These are phyloP conservation scores for Camelus dromedarius DNA, from an alignment of 2,113 vertebrate species.

Conservation along the genomic window DNA sequence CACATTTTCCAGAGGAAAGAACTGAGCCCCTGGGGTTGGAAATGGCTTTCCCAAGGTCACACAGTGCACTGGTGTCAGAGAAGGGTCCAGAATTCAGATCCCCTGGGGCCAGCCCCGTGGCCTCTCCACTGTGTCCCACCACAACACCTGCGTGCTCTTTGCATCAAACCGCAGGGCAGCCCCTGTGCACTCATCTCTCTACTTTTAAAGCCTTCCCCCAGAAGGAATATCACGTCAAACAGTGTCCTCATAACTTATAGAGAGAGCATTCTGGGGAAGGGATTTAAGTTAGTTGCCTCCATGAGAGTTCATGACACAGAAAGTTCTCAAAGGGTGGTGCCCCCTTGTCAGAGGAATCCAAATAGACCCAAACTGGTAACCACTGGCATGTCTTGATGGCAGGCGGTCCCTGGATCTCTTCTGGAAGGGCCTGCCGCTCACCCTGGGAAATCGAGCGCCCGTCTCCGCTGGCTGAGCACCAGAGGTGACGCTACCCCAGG, in stretches of 20 bases:
- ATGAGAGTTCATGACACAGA: neutral
- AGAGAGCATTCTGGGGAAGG: neutral
- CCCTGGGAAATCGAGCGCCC: neutral
- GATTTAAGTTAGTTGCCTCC: neutral
- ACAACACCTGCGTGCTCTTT: accelerated
- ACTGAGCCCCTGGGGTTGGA: neutral
- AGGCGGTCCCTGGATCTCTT: neutral
- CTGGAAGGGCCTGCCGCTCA: neutral
- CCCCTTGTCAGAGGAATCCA: neutral
- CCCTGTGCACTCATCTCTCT: accelerated
- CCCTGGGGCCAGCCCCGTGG: neutral
- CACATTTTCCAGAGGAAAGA: neutral
- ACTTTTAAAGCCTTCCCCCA: neutral
- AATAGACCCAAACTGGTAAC: neutral
- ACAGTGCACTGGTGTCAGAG: neutral
- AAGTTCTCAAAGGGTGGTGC: neutral
- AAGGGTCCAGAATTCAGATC: neutral
- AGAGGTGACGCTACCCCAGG: too few species aligned
- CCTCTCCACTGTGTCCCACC: neutral
- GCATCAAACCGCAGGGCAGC: neutral
- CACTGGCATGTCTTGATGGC: neutral
- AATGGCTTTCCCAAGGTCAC: neutral
- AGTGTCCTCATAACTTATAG: neutral
- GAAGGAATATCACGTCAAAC: neutral
- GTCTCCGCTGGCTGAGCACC: neutral